Conservation (phyloP, 1,140 invertebrate genomes). For the Nixonia krombeini region DNA sequence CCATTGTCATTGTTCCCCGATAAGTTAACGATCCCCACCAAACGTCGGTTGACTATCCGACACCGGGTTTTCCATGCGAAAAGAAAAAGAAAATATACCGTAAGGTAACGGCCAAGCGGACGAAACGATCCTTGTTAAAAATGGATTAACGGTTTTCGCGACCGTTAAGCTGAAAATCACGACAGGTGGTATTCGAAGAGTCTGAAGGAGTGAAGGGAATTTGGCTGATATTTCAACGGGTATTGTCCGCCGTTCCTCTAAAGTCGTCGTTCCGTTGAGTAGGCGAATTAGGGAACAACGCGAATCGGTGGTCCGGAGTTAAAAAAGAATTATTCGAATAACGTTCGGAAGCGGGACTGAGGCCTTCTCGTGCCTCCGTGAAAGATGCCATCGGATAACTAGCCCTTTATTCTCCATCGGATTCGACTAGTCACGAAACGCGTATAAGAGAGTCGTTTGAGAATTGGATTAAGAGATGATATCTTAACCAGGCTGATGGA, state of each 20-base stretch:
- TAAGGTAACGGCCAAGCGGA: no score
- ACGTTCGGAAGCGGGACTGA: conserved; percentile 30
- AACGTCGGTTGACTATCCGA: no score
- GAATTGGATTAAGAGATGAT: conserved; percentile 30
- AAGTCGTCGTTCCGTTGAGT: conserved; percentile 2
- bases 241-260: conserved; percentile 12
- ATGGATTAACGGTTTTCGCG: no score
- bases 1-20: no score
- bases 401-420: conserved; percentile 31
- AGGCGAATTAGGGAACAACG: conserved; percentile 2
- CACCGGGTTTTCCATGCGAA: no score
- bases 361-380: conserved; percentile 5
- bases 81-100: no score
- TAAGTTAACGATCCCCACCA: no score
- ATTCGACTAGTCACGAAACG: conserved; percentile 43
- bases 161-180: no score
- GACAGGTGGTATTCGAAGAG: no score
- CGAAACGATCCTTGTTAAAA: no score
- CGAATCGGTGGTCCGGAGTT: not conserved
- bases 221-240: conserved; percentile 7
- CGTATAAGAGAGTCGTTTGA: conserved; percentile 23
- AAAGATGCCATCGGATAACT: conserved; percentile 37
- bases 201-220: no score
- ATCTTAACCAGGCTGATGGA: conserved; percentile 25
- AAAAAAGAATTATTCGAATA: conserved; percentile 17